These are phyloP conservation scores for Neoaliturus tenellus DNA, from an alignment of 2,888 invertebrate genomes.

Conservation along the genomic window DNA sequence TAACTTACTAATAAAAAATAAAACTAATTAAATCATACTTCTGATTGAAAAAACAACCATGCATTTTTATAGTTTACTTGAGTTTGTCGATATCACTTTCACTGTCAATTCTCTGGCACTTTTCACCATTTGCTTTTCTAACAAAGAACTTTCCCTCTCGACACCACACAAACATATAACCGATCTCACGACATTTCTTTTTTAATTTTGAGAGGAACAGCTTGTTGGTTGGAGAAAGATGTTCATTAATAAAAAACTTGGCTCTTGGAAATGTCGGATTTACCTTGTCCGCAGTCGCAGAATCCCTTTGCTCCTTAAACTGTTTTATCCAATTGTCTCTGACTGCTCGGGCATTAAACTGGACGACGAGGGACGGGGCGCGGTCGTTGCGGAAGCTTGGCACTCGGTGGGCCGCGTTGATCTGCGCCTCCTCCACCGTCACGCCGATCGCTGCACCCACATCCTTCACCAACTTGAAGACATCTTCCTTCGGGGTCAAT, in stretches of 20 bases:
- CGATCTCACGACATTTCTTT: constrained; percentile 4
- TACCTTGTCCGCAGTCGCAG: not conserved
- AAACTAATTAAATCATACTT: not conserved
- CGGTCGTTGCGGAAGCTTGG: not conserved
- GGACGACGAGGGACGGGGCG: constrained; percentile 27
- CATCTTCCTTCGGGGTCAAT: constrained; percentile 8
- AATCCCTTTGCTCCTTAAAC: not conserved
- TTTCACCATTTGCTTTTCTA: constrained; percentile 7
- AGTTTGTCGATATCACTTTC: constrained; percentile 30
- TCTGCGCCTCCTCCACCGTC: constrained; percentile 7
- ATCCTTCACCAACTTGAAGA: constrained; percentile 31
- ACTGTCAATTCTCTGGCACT: not conserved
- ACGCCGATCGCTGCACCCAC: constrained; percentile 39
- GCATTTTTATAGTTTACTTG: not conserved
- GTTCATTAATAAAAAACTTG: constrained; percentile 29
- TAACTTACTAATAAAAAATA: not conserved
- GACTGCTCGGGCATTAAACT: not conserved
- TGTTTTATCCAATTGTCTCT: not conserved
- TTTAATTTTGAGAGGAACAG: constrained; percentile 31
- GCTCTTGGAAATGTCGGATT: not conserved
- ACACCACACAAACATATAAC: not conserved
- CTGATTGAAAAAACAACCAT: not conserved
- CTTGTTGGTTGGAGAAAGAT: constrained; percentile 24
- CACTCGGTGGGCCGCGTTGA: constrained; percentile 20
- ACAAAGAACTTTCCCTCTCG: constrained; percentile 18